These are phyloP conservation scores for Philypnodon macrostomus DNA, from an alignment of 2,797 vertebrate species.

Conservation along the genomic window DNA sequence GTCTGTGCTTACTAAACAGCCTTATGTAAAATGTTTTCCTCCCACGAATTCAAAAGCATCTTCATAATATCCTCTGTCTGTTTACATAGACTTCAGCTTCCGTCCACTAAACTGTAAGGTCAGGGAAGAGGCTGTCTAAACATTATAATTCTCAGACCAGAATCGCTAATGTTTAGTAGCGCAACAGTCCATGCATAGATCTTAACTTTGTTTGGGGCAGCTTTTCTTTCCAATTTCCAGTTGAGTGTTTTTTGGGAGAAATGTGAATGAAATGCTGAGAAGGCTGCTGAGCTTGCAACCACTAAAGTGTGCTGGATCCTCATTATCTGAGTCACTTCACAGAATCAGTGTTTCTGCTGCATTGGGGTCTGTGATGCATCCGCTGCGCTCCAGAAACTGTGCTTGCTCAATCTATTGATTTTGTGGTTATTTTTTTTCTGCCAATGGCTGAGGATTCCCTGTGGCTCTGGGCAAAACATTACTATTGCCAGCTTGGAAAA, in stretches of 20 bases:
- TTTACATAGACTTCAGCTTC: conserved; percentile 62
- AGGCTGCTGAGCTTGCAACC: conserved; percentile 62
- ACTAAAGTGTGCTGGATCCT: conserved; percentile 40
- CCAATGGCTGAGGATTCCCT: conserved; percentile 21
- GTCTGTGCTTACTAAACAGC: no score
- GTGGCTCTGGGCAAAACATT: conserved; percentile 37
- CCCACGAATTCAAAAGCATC: no score
- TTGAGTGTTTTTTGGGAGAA: conserved; percentile 47
- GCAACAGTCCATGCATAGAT: no score
- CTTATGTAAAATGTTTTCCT: conserved; percentile 55
- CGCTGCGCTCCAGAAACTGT: conserved; percentile 31
- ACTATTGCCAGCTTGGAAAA: conserved; percentile 10
- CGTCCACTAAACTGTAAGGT: conserved; percentile 14
- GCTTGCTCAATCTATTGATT: conserved; percentile 22
- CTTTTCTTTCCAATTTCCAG: no score
- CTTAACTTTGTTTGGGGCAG: no score
- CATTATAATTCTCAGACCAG: conserved; percentile 21
- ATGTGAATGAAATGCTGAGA: conserved; percentile 68
- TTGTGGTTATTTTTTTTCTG: conserved; percentile 49
- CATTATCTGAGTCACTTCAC: conserved; percentile 64
- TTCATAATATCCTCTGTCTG: conserved; percentile 60
- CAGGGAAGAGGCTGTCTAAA: conserved; percentile 24
- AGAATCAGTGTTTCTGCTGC: conserved; percentile 54
- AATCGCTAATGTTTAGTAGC: no score
- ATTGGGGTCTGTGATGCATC: conserved; percentile 42